Percentiles rank a stretch among this genome's conserved stretches.
phyloP scores from a whole-genome alignment of 2,113 vertebrate species.

The Cacatua alba region DNA sequence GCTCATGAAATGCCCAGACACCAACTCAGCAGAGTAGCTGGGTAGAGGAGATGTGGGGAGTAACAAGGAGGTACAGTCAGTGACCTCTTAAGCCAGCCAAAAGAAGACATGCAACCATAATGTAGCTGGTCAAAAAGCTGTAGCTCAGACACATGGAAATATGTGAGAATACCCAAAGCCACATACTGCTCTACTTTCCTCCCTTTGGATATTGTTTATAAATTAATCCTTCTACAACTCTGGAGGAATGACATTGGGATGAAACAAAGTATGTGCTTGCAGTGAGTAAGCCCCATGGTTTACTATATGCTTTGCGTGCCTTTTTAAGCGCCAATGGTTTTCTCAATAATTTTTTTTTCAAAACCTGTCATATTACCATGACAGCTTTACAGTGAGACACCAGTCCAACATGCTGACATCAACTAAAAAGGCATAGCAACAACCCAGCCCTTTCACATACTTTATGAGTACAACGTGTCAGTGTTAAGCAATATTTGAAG shows the following conservation, averaged over 20 bases:
- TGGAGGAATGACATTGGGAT: not conserved
- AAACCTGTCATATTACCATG: constrained; percentile 27
- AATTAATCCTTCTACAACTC: not conserved
- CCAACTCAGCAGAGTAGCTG: not conserved
- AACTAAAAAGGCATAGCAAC: constrained; percentile 9
- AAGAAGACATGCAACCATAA: not conserved
- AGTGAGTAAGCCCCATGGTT: not conserved
- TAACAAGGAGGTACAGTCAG: not conserved
- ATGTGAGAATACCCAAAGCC: not conserved
- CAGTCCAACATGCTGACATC: not conserved
- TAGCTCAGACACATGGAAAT: not conserved
- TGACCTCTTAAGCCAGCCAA: not conserved
- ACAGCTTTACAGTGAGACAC: constrained; percentile 35
- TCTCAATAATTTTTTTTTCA: not conserved
- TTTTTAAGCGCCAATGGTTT: constrained; percentile 5
- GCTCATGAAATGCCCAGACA: not conserved
- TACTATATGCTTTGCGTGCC: not conserved
- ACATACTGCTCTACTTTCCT: not conserved
- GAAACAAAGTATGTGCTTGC: not conserved
- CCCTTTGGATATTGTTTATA: not conserved
- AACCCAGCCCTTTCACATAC: constrained; percentile 1
- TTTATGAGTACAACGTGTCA: not conserved
- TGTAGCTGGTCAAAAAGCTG: not conserved
- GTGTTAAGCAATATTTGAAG: constrained; percentile 52
- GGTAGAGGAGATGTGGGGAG: not conserved